Evolutionary conservation across 1,140 invertebrate genomes (phyloP).

Genomic region (Panagrolaimus sp.): DNA sequence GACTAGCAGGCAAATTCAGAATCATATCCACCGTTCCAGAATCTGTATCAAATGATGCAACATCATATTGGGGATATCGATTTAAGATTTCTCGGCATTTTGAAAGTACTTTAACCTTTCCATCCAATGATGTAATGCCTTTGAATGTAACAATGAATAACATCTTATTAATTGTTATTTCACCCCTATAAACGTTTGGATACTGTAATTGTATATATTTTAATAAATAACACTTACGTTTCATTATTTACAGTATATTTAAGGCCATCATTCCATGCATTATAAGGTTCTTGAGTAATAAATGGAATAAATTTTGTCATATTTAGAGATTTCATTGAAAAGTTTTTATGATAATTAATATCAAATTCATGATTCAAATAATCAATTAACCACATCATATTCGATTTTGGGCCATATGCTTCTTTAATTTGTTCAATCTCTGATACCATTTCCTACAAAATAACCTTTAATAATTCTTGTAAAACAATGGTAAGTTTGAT

Average conservation of each 20-base stretch:
- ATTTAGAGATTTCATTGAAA: not conserved
- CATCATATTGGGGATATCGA: not conserved
- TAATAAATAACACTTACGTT: too few relatives aligned
- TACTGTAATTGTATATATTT: too few relatives aligned
- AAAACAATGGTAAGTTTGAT: too few relatives aligned
- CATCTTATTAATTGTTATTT: not conserved
- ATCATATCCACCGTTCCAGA: constrained; percentile 5
- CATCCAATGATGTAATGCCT: not conserved
- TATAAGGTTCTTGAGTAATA: not conserved
- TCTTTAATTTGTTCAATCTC: not conserved
- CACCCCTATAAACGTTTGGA: not conserved
- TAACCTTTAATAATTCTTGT: too few relatives aligned
- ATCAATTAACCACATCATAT: constrained; percentile 10
- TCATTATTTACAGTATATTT: too few relatives aligned
- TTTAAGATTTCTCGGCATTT: not conserved
- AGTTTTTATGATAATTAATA: not conserved
- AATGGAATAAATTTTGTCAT: not conserved
- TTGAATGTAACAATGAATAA: constrained; percentile 9
- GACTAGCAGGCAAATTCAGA: not conserved
- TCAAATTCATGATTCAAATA: not conserved
- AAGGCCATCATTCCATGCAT: not conserved
- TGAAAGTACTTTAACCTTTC: not conserved
- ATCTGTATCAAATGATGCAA: not conserved
- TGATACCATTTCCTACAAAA: not conserved
- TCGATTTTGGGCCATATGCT: not conserved